A percentile compares a stretch with the other conserved stretches of the same genome.
phyloP scores from a whole-genome alignment of 2,888 invertebrate genomes.

The Synanthedon myopaeformis region DNA sequence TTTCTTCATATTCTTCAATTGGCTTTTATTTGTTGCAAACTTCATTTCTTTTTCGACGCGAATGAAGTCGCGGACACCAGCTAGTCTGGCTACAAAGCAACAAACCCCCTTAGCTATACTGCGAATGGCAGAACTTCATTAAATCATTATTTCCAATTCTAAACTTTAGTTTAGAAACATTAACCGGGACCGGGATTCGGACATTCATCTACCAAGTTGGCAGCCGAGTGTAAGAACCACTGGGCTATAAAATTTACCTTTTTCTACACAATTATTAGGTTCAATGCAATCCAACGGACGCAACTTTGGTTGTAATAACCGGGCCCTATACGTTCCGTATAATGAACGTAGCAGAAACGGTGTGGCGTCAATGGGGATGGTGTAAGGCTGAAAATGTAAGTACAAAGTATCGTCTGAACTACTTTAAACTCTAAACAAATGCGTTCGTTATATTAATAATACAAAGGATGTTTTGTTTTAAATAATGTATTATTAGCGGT shows the following conservation, averaged over 20 bases:
- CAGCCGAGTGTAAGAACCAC: no score
- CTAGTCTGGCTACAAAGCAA: no score
- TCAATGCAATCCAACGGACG: conserved; percentile 82
- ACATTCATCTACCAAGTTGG: no score
- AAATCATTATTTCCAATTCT: no score
- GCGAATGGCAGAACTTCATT: no score
- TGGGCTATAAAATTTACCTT: no score
- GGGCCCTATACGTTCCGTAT: conserved; percentile 78
- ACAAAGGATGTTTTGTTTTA: background rate
- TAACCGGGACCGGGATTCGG: no score
- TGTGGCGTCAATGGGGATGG: conserved; percentile 87
- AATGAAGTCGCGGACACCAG: no score
- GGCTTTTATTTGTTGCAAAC: background rate
- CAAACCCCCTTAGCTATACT: no score
- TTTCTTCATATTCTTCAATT: background rate
- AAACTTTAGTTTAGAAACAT: no score
- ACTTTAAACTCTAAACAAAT: background rate
- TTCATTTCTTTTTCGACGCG: no score
- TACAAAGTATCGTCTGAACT: conserved; percentile 1
- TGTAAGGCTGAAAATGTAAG: conserved; percentile 80
- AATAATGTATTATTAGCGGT: background rate
- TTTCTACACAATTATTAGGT: conserved; percentile 55
- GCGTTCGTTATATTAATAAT: background rate
- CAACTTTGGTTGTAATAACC: conserved; percentile 77
- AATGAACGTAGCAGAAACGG: conserved; percentile 80